phyloP scores from a whole-genome alignment of 2,113 vertebrate genomes.

The Osmerus eperlanus region DNA sequence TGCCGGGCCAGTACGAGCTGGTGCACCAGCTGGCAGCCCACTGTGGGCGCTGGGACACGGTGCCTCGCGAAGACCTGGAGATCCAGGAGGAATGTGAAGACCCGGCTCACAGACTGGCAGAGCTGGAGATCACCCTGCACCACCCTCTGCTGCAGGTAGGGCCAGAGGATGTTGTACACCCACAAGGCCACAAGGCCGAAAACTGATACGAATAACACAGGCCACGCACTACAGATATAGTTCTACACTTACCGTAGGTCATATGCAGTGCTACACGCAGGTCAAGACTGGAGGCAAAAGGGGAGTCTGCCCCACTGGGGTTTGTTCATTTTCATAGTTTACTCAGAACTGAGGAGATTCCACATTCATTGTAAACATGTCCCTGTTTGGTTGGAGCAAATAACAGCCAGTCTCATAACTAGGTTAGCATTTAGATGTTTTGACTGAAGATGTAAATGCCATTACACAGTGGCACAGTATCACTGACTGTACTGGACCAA shows the following conservation, averaged over 20 bases:
- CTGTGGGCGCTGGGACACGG: constrained; percentile 89
- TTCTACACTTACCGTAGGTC: no score
- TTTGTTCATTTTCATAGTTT: no score
- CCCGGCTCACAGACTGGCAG: constrained; percentile 81
- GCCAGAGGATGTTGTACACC: not conserved
- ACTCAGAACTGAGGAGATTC: not conserved
- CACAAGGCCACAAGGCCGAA: no score
- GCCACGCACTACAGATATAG: no score
- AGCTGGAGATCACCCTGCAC: constrained; percentile 90
- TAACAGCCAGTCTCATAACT: not conserved
- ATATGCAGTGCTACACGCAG: not conserved
- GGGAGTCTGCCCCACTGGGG: no score
- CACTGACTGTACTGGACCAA: not conserved
- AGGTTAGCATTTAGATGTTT: no score
- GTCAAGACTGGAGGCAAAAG: no score
- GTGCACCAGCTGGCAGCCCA: constrained; percentile 88
- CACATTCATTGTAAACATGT: not conserved
- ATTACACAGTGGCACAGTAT: not conserved
- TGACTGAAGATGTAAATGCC: not conserved
- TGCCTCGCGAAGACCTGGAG: constrained; percentile 89
- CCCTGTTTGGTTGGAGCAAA: not conserved
- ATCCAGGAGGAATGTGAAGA: constrained; percentile 84
- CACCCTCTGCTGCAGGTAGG: constrained; percentile 88
- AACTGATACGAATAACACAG: no score
- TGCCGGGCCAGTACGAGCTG: constrained; percentile 92